A percentile compares a stretch with the other conserved stretches of the same genome.
Evolutionary conservation across 2,113 vertebrate genomes (phyloP).

Genomic region (Ceyx cyanopectus): DNA sequence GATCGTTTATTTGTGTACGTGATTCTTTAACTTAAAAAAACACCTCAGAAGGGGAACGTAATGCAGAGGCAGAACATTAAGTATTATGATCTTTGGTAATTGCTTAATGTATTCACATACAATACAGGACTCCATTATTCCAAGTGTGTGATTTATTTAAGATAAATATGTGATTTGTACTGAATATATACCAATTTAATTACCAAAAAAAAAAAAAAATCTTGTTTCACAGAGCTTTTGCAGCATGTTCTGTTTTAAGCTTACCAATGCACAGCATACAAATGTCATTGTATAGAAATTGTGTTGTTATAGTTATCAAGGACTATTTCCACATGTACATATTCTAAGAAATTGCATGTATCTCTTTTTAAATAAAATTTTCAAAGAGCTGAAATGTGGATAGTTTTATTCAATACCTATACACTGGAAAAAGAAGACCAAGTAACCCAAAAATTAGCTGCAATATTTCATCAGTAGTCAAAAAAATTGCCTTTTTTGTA

Average conservation of each 20-base stretch:
- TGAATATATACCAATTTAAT: not conserved
- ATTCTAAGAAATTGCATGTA: not conserved
- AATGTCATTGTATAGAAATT: not conserved
- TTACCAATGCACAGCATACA: not conserved
- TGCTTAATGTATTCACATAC: not conserved
- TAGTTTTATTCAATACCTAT: not conserved
- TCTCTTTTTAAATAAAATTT: not conserved
- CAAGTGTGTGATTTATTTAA: not conserved
- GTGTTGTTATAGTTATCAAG: not conserved
- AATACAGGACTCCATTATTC: not conserved
- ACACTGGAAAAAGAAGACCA: not conserved
- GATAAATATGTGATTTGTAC: not conserved
- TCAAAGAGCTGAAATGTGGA: not conserved
- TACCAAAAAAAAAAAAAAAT: not conserved
- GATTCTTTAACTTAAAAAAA: not conserved
- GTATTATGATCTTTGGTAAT: not conserved
- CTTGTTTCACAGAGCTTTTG: not conserved
- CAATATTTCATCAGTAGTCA: not conserved
- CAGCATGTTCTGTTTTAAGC: not conserved
- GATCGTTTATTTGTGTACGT: not conserved
- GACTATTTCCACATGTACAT: not conserved
- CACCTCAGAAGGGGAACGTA: not conserved
- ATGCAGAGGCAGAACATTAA: not conserved
- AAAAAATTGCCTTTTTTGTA: not conserved
- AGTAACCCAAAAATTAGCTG: not conserved